Percentiles rank a stretch among this genome's conserved stretches.
Evolutionary conservation across 2,797 vertebrate genomes (phyloP).

Genomic region (Propithecus deckenii): DNA sequence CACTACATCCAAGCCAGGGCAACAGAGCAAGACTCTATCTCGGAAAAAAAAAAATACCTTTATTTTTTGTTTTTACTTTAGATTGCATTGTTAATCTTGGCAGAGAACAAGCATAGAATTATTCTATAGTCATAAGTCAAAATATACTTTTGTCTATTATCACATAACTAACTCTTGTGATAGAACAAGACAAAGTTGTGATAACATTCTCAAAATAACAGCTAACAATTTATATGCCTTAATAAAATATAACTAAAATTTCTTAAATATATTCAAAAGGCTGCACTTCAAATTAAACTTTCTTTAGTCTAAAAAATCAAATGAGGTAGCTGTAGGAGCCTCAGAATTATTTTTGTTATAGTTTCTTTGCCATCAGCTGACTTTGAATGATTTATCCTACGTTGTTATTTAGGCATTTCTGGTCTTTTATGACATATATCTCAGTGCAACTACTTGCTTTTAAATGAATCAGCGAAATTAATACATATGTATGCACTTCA

Average conservation of each 20-base stretch:
- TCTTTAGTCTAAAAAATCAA: neutral
- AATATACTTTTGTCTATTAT: neutral
- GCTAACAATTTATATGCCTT: neutral
- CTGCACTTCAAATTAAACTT: neutral
- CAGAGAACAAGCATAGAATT: neutral
- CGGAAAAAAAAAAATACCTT: neutral
- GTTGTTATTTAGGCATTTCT: neutral
- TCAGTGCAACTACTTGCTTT: neutral
- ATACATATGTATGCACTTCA: rapidly evolving
- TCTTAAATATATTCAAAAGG: neutral
- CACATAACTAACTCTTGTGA: neutral
- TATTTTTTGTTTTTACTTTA: conserved; percentile 29
- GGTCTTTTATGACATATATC: neutral
- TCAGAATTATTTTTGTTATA: neutral
- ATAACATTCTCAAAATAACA: neutral
- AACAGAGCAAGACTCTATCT: neutral
- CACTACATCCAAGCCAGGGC: neutral
- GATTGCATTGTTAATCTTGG: neutral
- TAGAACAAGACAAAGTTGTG: neutral
- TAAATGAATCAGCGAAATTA: neutral
- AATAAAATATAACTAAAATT: neutral
- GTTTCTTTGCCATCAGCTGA: neutral
- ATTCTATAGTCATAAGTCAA: neutral
- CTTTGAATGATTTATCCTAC: neutral
- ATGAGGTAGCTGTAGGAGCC: neutral